phyloP scores from a whole-genome alignment of 2,797 vertebrate species.

The Sebastes itinus region DNA sequence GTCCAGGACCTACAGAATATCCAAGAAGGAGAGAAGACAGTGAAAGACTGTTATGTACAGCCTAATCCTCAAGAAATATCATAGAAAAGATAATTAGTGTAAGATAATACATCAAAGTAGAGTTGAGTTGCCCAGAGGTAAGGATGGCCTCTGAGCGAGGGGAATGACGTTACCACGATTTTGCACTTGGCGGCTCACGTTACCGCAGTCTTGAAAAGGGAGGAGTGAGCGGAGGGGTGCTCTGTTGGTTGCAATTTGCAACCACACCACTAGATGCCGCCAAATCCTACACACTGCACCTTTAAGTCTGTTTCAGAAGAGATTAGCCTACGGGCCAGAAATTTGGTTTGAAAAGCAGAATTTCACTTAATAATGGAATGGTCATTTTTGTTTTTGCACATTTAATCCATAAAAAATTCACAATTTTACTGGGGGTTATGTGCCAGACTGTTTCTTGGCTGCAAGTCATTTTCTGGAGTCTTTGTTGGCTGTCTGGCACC shows the following conservation, averaged over 20 bases:
- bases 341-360: neutral
- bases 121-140: too few species aligned
- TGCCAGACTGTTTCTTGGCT: neutral
- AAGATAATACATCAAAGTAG: neutral
- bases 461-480: neutral
- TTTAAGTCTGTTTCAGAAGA: neutral
- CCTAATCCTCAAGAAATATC: neutral
- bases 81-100: neutral
- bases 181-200: too few species aligned
- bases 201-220: too few species aligned
- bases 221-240: too few species aligned
- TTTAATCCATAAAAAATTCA: neutral
- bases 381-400: neutral
- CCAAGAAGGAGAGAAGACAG: neutral
- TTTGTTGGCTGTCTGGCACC: too few species aligned
- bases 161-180: too few species aligned
- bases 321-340: neutral
- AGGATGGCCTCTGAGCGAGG: too few species aligned
- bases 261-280: too few species aligned
- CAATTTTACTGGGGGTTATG: neutral
- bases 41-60: neutral
- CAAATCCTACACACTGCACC: too few species aligned
- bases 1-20: slow-evolving; percentile 62
- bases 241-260: too few species aligned
- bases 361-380: neutral